Base-by-base conservation (phyloP, 2,113 vertebrate species). In the Seriola rivoliana region DNA sequence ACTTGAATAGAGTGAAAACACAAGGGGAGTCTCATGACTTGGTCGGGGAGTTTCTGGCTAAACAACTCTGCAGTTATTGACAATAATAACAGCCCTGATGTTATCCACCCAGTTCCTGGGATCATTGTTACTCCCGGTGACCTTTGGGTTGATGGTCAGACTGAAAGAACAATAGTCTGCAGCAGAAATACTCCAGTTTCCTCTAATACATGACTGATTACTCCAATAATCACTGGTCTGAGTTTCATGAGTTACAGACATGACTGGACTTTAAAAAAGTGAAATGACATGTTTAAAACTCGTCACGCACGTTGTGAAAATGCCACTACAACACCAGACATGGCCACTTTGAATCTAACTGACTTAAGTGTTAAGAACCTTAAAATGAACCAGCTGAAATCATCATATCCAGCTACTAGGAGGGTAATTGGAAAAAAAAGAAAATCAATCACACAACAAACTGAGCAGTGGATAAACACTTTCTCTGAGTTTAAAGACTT, bases 31-130 rank as follows among this genome's bases (percentile, higher is more conserved):
- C 74, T 59, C 59, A 60, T 78, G 86, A 87, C 74, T 65, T 0
- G 5, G n/a, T 79, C 16, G 2, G 69, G 68, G 71, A 72, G 87
- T 78, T 85, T 86, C 32, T 77, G 64, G 64, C 64, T 44, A 80
- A 85, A 88, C 84, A 90, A 62, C 62, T 60, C 42, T 32, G 58
- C 65, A 38, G 66, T 81, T 77, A 75, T 80, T 71, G 83, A 83
- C 80, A 85, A 62, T 86, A 78, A 92, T 42, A 78, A 65, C 54
- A 67, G 67, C 62, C 67, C 54, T 54, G 87, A 88, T 88, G 84
- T 72, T 84, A 81, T 85, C 85, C 48, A 25, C 55, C 71, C 54
- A 32, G 13, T 52, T 81, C 66, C 75, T 57, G 50, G 70, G 52
- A 69, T 66, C 76, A 34, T 1, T 38, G 78, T 62, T 38, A 21